Conservation (phyloP, 2,888 invertebrate species). For the Lobophora halterata region DNA sequence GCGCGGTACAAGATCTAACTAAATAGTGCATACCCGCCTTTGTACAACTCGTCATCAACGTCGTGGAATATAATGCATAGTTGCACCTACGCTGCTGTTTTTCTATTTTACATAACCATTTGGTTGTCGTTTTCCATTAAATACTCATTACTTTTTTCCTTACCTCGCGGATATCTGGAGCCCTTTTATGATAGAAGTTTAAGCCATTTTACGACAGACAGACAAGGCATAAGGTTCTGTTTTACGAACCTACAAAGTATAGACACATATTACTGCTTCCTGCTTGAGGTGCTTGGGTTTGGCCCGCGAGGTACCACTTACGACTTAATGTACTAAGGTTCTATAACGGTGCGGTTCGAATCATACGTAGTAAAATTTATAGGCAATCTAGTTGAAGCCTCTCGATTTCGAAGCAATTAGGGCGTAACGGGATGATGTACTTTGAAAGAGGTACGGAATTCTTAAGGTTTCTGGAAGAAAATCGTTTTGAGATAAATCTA, state of each 20-base stretch:
- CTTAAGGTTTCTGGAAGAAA: too few species aligned
- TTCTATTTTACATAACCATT: conserved; percentile 6
- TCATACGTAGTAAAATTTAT: conserved; percentile 24
- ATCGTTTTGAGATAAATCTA: too few species aligned
- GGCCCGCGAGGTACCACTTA: conserved; percentile 25
- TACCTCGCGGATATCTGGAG: conserved; percentile 21
- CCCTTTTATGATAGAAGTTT: conserved; percentile 30
- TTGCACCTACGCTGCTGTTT: too few species aligned
- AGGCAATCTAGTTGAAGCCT: conserved; percentile 17
- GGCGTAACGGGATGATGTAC: too few species aligned
- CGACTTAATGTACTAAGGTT: conserved; percentile 26
- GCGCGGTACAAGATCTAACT: too few species aligned
- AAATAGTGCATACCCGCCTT: too few species aligned
- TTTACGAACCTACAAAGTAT: conserved; percentile 32
- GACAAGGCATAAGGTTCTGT: conserved; percentile 29
- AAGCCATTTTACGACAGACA: conserved; percentile 29
- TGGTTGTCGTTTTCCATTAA: conserved; percentile 16
- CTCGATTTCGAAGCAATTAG: too few species aligned
- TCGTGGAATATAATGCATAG: too few species aligned
- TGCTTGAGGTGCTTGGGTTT: conserved; percentile 23
- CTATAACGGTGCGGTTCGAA: conserved; percentile 19
- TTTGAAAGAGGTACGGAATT: too few species aligned
- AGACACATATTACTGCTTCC: conserved; percentile 28
- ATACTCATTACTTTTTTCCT: conserved; percentile 23
- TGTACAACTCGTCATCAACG: too few species aligned